Evolutionary conservation across 2,797 vertebrate genomes (phyloP), one percentile per base, ranked within the genome.

Genomic region (Choloepus didactylus): DNA sequence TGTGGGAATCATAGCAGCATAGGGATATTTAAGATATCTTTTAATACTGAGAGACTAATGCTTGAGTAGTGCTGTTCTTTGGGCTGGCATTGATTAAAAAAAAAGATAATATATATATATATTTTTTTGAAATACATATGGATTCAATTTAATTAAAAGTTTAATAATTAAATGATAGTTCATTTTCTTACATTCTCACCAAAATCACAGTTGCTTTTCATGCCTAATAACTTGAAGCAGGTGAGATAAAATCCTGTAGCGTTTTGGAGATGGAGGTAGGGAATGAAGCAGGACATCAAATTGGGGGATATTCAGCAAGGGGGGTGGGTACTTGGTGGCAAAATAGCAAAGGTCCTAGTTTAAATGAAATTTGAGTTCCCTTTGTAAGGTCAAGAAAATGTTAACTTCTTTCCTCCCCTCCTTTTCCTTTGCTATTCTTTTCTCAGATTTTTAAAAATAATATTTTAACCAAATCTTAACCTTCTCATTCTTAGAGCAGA

Each of bases 321-420:
- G 35, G 35, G 35, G 35, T 35, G 5, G 3, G 44, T 92, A 59
- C 31, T 77, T 79, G 79, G 4, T 97, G 56, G 5, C 93, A 60
- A 67, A 91, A 91, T 69, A 60, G 38, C 41, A 67, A 91, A 91
- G 27, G 15, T 41, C 23, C 15, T 69, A 6, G 88, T 91, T 83
- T 93, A 73, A 77, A 79, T 87, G 54, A 93, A 89, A 91, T 70
- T 38, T 82, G 75, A 82, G 38, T 27, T 86, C 31, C 16, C 38
- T 95, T 91, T 60, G 86, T 87, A 96, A 83, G 67, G 77, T 90
- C n/a, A 89, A 95, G 64, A 95, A 96, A 87, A 80, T 59, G 9
- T 79, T 95, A 93, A 66, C 25, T 64, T 29, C 62, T 87, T 96
- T 44, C 19, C 14, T 62, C 51, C 23, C 5, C 3, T 41, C 14